Conservation (phyloP, 2,113 vertebrate species). For the Myotis lucifugus region DNA sequence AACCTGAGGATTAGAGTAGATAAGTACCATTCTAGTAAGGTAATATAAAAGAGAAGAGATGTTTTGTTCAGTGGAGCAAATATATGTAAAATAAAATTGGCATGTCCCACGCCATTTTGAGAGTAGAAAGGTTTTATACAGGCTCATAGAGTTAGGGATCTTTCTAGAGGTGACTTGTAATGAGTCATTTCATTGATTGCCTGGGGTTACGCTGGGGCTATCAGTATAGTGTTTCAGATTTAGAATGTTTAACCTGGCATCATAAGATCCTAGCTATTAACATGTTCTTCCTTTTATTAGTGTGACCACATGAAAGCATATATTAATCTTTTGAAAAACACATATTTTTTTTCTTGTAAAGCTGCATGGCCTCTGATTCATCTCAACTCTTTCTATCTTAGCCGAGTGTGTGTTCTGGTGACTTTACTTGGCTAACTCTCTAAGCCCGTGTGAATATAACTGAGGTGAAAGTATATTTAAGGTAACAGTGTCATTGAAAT, state of each 20-base stretch:
- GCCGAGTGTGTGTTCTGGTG: not conserved
- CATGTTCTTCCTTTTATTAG: not conserved
- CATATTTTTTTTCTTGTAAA: not conserved
- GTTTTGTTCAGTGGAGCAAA: not conserved
- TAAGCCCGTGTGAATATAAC: not conserved
- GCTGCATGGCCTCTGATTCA: not conserved
- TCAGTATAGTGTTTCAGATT: not conserved
- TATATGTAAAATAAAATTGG: not conserved
- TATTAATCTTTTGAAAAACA: not conserved
- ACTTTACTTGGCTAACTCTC: conserved; percentile 8
- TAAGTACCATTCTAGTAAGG: not conserved
- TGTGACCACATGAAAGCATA: not conserved
- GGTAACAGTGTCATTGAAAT: not conserved
- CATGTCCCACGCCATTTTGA: conserved; percentile 29
- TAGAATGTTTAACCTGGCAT: not conserved
- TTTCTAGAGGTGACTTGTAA: not conserved
- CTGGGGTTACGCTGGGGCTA: not conserved
- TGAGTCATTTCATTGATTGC: not conserved
- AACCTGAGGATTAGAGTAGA: not conserved
- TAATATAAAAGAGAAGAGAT: not conserved
- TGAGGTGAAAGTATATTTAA: not conserved
- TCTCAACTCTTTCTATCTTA: not conserved
- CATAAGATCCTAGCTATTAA: not conserved
- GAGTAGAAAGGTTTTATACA: conserved; percentile 12
- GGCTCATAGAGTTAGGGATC: accelerated